Conservation (phyloP, 2,888 invertebrate species). For the Acrocyrtus sp. region DNA sequence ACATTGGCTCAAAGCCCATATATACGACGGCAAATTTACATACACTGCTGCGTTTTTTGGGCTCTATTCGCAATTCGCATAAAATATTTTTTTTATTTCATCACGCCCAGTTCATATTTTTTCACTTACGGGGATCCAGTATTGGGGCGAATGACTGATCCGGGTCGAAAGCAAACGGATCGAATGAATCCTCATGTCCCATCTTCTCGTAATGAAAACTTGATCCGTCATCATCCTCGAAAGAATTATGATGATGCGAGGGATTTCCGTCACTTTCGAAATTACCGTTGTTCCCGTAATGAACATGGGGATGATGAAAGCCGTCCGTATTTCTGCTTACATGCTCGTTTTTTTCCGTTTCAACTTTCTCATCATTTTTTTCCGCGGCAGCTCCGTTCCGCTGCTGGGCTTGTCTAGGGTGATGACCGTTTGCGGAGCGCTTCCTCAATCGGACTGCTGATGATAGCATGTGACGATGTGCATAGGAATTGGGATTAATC, state of each 20-base stretch:
- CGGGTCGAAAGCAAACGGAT: conserved; percentile 52
- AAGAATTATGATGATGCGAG: conserved; percentile 13
- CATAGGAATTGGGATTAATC: background rate
- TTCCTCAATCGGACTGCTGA: conserved; percentile 11
- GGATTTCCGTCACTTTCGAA: background rate
- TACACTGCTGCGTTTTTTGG: background rate
- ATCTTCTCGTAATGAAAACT: conserved; percentile 23
- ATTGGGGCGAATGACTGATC: conserved; percentile 49
- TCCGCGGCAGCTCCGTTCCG: background rate
- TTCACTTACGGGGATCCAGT: conserved; percentile 42
- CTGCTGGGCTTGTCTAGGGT: conserved; percentile 8
- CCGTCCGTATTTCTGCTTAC: background rate
- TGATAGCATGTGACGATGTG: background rate
- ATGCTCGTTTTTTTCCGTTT: conserved; percentile 9
- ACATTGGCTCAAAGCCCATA: background rate
- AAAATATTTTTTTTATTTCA: background rate
- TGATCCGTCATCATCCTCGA: conserved; percentile 31
- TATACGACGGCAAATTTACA: no score
- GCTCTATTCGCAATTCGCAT: no score
- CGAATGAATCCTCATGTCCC: conserved; percentile 34
- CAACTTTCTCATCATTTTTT: background rate
- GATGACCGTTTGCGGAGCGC: conserved; percentile 24
- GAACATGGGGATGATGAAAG: conserved; percentile 26
- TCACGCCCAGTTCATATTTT: no score
- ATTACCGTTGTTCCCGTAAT: background rate